Conservation (phyloP, 2,797 vertebrate species). For the Lutjanus argentimaculatus region DNA sequence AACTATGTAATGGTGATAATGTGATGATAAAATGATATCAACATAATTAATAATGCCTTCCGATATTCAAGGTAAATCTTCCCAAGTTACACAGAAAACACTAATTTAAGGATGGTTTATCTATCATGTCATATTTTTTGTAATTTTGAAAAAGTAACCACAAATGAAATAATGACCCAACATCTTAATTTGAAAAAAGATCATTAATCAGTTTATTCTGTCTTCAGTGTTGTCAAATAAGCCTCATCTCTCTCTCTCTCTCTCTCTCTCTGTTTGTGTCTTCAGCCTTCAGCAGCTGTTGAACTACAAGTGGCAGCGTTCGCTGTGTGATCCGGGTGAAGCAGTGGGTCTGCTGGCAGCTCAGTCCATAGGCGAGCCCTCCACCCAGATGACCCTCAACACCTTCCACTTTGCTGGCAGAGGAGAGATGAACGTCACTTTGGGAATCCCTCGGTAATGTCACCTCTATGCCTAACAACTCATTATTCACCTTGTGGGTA, state of each 20-base stretch:
- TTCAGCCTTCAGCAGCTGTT: constrained; percentile 90
- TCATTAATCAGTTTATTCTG: too few relatives aligned
- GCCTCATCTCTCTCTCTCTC: accelerated
- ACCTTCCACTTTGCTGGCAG: constrained; percentile 99
- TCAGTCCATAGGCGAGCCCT: constrained; percentile 98
- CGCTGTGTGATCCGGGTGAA: constrained; percentile 96
- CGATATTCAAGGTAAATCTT: too few relatives aligned
- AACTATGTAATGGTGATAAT: too few relatives aligned
- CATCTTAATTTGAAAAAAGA: too few relatives aligned
- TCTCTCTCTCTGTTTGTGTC: background rate
- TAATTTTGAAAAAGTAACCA: too few relatives aligned
- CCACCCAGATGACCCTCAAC: constrained; percentile 99
- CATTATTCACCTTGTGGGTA: background rate
- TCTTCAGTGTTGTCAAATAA: too few relatives aligned
- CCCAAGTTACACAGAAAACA: too few relatives aligned
- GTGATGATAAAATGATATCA: too few relatives aligned
- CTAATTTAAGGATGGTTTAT: too few relatives aligned
- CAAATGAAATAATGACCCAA: too few relatives aligned
- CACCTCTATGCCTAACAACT: accelerated
- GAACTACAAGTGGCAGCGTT: constrained; percentile 95
- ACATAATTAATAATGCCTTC: too few relatives aligned
- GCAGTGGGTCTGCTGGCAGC: constrained; percentile 96
- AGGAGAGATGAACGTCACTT: constrained; percentile 99
- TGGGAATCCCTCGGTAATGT: constrained; percentile 96
- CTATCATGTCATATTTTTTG: too few relatives aligned